These are phyloP conservation scores for Chaetodon trifasciatus DNA, from an alignment of 2,797 vertebrate species.

Conservation along the genomic window DNA sequence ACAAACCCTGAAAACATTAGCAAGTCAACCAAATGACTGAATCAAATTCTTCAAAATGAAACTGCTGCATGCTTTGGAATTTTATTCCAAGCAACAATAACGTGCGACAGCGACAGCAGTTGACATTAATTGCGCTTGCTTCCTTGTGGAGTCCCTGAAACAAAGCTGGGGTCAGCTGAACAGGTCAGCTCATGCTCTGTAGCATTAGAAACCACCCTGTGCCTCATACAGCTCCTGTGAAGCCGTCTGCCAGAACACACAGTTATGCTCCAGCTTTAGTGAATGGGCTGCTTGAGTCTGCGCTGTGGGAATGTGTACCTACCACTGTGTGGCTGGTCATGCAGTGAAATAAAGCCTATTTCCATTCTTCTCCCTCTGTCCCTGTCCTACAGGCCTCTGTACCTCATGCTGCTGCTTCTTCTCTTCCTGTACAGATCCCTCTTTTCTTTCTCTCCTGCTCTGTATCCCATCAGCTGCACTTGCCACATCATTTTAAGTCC, in stretches of 20 bases:
- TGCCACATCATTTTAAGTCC: slow-evolving; percentile 58
- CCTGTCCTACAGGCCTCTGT: slow-evolving; percentile 26
- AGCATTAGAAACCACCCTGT: slow-evolving; percentile 32
- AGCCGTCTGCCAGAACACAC: slow-evolving; percentile 24
- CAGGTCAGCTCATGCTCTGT: slow-evolving; percentile 25
- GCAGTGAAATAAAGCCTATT: slow-evolving; percentile 40
- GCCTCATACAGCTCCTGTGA: slow-evolving; percentile 37
- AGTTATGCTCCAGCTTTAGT: slow-evolving; percentile 47
- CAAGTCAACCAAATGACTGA: neutral
- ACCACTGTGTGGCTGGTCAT: slow-evolving; percentile 45
- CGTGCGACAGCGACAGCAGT: neutral
- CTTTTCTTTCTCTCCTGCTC: slow-evolving; percentile 30
- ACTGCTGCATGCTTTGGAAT: neutral
- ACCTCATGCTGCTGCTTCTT: slow-evolving; percentile 26
- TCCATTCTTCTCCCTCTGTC: slow-evolving; percentile 44
- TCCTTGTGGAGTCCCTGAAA: neutral
- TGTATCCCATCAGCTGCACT: slow-evolving; percentile 52
- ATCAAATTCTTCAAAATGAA: neutral
- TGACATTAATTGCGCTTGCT: neutral
- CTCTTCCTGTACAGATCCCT: slow-evolving; percentile 14
- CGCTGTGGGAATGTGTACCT: slow-evolving; percentile 45
- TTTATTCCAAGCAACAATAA: neutral
- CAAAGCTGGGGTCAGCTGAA: slow-evolving; percentile 1
- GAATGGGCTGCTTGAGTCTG: slow-evolving; percentile 58
- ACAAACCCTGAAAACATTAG: neutral